phyloP scores from a whole-genome alignment of 2,888 invertebrate species.

The Idaea aversata region DNA sequence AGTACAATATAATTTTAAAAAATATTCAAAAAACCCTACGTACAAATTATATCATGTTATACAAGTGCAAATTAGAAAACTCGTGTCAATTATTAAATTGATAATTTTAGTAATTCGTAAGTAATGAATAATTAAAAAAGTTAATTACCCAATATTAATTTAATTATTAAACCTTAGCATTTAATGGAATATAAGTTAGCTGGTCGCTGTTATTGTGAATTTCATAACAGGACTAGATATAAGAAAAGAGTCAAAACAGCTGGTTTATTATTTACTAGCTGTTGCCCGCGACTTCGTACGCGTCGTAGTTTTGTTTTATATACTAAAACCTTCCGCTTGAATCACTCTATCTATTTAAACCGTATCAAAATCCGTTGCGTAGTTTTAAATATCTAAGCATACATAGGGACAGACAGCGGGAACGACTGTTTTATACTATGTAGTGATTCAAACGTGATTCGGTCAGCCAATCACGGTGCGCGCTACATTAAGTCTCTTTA shows the following conservation, averaged over 20 bases:
- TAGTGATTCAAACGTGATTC: too few relatives aligned
- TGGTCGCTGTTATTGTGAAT: constrained; percentile 35
- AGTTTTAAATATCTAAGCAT: too few relatives aligned
- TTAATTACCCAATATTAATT: constrained; percentile 31
- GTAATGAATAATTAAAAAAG: constrained; percentile 19
- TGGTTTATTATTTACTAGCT: too few relatives aligned
- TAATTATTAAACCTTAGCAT: constrained; percentile 34
- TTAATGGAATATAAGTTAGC: constrained; percentile 46
- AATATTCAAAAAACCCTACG: constrained; percentile 30
- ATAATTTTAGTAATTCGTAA: constrained; percentile 11
- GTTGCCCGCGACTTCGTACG: too few relatives aligned
- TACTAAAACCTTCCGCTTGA: too few relatives aligned
- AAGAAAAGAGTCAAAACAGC: background rate
- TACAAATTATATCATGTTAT: constrained; percentile 30
- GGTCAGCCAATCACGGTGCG: too few relatives aligned
- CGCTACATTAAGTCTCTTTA: too few relatives aligned
- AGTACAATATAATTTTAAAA: constrained; percentile 21
- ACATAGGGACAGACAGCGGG: too few relatives aligned
- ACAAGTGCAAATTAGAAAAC: constrained; percentile 18
- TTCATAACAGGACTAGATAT: background rate
- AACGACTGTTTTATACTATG: too few relatives aligned
- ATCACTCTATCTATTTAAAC: too few relatives aligned
- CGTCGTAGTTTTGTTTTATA: too few relatives aligned
- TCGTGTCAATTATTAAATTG: constrained; percentile 15
- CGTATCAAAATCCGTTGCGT: too few relatives aligned